phyloP scores from a whole-genome alignment of 2,113 vertebrate species.

The Plotosus lineatus region DNA sequence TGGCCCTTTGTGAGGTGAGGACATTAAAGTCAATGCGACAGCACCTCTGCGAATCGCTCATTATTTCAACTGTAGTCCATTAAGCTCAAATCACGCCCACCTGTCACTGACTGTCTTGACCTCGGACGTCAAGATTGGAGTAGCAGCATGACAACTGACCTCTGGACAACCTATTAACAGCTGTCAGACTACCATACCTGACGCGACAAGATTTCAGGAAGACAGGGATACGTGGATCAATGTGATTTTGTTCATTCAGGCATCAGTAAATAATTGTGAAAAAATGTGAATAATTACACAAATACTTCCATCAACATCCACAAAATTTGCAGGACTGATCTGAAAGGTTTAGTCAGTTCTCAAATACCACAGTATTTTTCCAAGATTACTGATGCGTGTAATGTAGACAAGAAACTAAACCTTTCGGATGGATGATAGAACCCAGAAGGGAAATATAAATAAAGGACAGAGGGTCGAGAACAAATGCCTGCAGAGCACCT shows the following conservation, averaged over 20 bases:
- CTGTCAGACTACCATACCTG: constrained; percentile 19
- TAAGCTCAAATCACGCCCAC: constrained; percentile 53
- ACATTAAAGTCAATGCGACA: constrained; percentile 56
- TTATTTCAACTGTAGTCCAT: constrained; percentile 57
- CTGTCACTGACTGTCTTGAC: constrained; percentile 50
- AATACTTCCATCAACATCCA: no score
- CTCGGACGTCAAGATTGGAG: constrained; percentile 37
- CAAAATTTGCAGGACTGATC: no score
- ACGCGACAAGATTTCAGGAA: background rate
- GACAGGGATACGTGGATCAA: background rate
- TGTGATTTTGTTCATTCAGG: no score
- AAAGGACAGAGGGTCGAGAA: background rate
- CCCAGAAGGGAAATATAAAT: background rate
- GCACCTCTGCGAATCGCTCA: constrained; percentile 49
- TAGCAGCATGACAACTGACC: constrained; percentile 8
- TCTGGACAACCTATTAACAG: constrained; percentile 15
- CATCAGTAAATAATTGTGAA: background rate
- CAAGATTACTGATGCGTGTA: background rate
- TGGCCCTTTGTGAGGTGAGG: constrained; percentile 40
- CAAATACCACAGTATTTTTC: no score
- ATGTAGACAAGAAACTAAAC: background rate
- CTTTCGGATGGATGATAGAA: background rate
- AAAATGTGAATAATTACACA: background rate
- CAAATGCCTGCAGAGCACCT: background rate
- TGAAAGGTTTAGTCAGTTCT: no score